Conservation (phyloP, 2,888 invertebrate genomes). For the Gonocerus acuteangulatus region DNA sequence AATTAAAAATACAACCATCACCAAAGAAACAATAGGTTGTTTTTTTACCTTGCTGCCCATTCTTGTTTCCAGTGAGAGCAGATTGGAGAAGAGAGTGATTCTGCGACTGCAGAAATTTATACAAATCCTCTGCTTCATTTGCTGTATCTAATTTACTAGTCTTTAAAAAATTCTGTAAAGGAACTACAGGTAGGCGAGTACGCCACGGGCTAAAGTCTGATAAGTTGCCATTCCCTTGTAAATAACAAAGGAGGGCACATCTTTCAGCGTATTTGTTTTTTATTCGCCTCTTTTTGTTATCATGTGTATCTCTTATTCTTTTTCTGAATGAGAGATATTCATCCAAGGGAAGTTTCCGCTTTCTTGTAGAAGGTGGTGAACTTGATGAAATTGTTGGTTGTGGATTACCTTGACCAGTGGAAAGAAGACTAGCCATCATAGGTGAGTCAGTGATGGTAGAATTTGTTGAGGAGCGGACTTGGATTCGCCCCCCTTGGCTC, state of each 20-base stretch:
- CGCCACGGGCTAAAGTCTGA: conserved; percentile 81
- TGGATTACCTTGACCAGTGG: conserved; percentile 15
- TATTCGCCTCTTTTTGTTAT: conserved; percentile 29
- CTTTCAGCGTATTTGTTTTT: conserved; percentile 60
- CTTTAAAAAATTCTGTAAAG: conserved; percentile 35
- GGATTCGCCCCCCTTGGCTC: conserved; percentile 35
- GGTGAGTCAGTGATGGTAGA: conserved; percentile 13
- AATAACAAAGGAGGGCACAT: conserved; percentile 76
- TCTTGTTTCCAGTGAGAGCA: conserved; percentile 14
- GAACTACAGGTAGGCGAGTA: conserved; percentile 61
- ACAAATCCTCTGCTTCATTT: conserved; percentile 39
- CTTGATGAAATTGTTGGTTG: conserved; percentile 9
- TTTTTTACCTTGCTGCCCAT: conserved; percentile 7
- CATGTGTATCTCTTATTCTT: conserved; percentile 32
- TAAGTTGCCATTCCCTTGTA: conserved; percentile 79
- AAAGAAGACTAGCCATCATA: conserved; percentile 26
- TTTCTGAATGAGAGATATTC: conserved; percentile 23
- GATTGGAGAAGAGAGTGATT: conserved; percentile 35
- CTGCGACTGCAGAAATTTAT: conserved; percentile 43
- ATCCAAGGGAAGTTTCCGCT: conserved; percentile 29
- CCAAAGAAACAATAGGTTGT: not conserved
- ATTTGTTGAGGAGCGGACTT: conserved; percentile 25
- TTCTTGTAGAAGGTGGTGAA: conserved; percentile 15
- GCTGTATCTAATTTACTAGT: conserved; percentile 33
- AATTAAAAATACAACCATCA: too few relatives aligned